Percentiles rank a stretch among this genome's conserved stretches.
phyloP scores from a whole-genome alignment of 2,797 vertebrate genomes.

The Zenarchopterus dispar region DNA sequence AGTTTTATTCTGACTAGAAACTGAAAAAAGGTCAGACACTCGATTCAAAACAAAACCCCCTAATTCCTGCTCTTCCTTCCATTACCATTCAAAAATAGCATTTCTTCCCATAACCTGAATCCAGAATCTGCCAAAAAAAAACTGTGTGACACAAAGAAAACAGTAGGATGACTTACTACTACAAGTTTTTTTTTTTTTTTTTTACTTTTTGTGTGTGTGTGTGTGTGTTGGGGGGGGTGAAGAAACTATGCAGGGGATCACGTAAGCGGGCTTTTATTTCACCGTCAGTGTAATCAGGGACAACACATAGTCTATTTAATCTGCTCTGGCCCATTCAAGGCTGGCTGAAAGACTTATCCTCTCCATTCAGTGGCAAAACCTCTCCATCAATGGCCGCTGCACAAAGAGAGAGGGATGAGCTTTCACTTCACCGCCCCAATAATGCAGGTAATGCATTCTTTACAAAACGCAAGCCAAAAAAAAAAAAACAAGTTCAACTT shows the following conservation, averaged over 20 bases:
- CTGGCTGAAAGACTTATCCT: constrained; percentile 58
- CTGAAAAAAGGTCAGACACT: neutral
- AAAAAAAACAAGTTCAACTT: constrained; percentile 21
- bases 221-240: neutral
- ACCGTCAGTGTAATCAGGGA: constrained; percentile 50
- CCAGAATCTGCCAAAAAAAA: too few species aligned
- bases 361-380: constrained; percentile 54
- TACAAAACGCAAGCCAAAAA: constrained; percentile 9
- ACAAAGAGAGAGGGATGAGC: constrained; percentile 63
- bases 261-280: constrained; percentile 48
- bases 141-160: neutral
- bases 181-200: neutral
- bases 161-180: constrained; percentile 2
- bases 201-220: neutral
- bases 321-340: constrained; percentile 60
- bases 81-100: neutral
- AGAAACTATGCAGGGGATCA: constrained; percentile 30
- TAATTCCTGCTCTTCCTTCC: neutral
- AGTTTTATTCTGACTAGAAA: neutral
- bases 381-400: constrained; percentile 50
- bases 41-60: constrained; percentile 3
- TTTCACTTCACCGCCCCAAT: constrained; percentile 31
- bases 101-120: neutral
- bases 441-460: constrained; percentile 36
- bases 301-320: constrained; percentile 65